Base-by-base conservation (phyloP, 53 echinoderm and acorn worm genomes). In the Stichopus horrens region DNA sequence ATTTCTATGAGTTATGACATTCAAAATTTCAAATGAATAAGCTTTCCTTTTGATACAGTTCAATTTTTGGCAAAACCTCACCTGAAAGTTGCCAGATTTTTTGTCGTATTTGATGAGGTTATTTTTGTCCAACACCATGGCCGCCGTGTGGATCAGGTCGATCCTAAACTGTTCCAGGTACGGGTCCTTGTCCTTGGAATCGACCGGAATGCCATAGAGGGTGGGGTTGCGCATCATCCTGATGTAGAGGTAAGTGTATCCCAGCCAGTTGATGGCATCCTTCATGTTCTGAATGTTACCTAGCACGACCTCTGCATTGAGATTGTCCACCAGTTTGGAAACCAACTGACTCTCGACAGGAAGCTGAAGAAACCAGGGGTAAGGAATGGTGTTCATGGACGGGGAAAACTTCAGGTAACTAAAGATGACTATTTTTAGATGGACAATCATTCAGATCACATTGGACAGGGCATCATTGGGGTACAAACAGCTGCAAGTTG, bases 161-260 rank as follows among this genome's bases (percentile, higher is more conserved):
- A 99, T 94, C 0, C 99, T 89, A 57, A 94, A 92, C 60, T 90
- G 94, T 74, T 99, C 99, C 93, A 99, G 76, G 92, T 99, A 96
- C 3, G 94, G 86, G 54, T 99, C 99, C 14, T 90, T 91, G 53
- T 99, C 99, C 91, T 95, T 96, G 77, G 85, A 88, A 55, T 98
- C 99, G 0, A 73, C 94, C 56, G 93, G 90, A 56, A 99, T 94
- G 21, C 96, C 95, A 87, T 96, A 99, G n/a, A 99, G 93, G 13
- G 90, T 80, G 0, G 97, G 99, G 77, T 94, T 93, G 8, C 96
- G 90, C 95, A 95, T 95, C 98, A 99, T 99, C 54, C 96, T 92
- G 83, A 99, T 99, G 92, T 99, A 99, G 73, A 99, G 94, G 89
- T 99, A 99, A 85, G 99, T 99, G 88, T 96, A 96, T 1, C 99